A percentile compares a stretch with the other conserved stretches of the same genome.
Conservation (phyloP, 2,888 invertebrate species). For the Scotopteryx bipunctaria region DNA sequence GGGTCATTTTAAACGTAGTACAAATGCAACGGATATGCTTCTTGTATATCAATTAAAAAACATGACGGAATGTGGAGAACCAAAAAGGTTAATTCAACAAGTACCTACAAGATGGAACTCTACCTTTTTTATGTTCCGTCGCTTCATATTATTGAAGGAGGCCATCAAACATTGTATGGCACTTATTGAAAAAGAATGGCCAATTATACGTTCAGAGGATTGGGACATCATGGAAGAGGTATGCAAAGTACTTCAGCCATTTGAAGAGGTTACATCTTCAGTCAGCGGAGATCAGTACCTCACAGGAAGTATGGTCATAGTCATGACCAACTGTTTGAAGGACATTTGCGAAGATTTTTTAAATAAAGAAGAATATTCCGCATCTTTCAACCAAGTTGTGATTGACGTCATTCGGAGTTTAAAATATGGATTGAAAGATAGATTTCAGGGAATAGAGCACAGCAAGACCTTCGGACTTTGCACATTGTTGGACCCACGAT, state of each 20-base stretch:
- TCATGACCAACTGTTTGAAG: conserved; percentile 34
- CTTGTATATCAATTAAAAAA: conserved; percentile 13
- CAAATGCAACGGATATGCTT: conserved; percentile 26
- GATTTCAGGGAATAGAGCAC: neutral
- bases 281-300: conserved; percentile 41
- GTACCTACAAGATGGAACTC: conserved; percentile 43
- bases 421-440: neutral
- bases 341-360: conserved; percentile 26
- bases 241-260: conserved; percentile 36
- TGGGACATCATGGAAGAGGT: conserved; percentile 33
- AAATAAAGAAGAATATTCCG: conserved; percentile 6
- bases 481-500: conserved; percentile 5
- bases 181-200: conserved; percentile 29
- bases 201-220: conserved; percentile 30
- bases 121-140: conserved; percentile 35
- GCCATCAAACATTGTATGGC: conserved; percentile 29
- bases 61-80: conserved; percentile 12
- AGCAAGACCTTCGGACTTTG: neutral
- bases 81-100: conserved; percentile 34
- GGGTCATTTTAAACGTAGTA: conserved; percentile 31
- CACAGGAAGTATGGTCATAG: conserved; percentile 33
- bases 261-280: conserved; percentile 37
- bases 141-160: conserved; percentile 36
- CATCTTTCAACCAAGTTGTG: no score
- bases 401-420: neutral